Evolutionary conservation across 2,797 vertebrate genomes (phyloP).

Genomic region (Sebastes steindachneri): DNA sequence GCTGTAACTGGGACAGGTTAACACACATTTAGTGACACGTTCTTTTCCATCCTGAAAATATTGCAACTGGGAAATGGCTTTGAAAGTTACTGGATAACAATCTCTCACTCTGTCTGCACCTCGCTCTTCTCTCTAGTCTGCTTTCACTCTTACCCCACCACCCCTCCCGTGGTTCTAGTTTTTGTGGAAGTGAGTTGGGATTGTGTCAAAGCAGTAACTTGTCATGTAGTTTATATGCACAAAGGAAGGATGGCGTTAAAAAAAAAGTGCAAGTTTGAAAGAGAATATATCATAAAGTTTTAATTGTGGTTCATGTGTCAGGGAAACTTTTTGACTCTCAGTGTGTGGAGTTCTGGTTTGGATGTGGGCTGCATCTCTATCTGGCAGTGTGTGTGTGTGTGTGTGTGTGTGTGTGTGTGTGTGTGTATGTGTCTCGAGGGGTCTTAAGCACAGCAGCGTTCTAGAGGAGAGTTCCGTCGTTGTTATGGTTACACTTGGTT

Average conservation of each 20-base stretch:
- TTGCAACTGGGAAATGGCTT: background rate
- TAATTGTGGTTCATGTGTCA: conserved; percentile 4
- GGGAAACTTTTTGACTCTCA: background rate
- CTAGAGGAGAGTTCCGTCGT: conserved; percentile 73
- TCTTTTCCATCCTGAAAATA: background rate
- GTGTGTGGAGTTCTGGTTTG: background rate
- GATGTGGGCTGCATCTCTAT: background rate
- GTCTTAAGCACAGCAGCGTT: conserved; percentile 71
- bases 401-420: background rate
- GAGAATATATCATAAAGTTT: conserved; percentile 7
- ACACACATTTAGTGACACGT: background rate
- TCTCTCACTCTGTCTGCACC: background rate
- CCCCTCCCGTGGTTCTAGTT: background rate
- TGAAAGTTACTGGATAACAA: background rate
- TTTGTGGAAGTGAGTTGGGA: background rate
- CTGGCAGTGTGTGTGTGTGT: conserved; percentile 8
- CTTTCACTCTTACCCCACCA: background rate
- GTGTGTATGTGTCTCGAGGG: conserved; percentile 26
- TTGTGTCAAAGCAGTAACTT: background rate
- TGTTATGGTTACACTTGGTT: conserved; percentile 78
- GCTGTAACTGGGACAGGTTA: background rate
- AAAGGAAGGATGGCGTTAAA: background rate
- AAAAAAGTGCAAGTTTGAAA: background rate
- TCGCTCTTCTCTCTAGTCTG: background rate
- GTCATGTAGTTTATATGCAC: conserved; percentile 17